phyloP scores from a whole-genome alignment of 1,140 invertebrate genomes.

The Orchestia grillus region DNA sequence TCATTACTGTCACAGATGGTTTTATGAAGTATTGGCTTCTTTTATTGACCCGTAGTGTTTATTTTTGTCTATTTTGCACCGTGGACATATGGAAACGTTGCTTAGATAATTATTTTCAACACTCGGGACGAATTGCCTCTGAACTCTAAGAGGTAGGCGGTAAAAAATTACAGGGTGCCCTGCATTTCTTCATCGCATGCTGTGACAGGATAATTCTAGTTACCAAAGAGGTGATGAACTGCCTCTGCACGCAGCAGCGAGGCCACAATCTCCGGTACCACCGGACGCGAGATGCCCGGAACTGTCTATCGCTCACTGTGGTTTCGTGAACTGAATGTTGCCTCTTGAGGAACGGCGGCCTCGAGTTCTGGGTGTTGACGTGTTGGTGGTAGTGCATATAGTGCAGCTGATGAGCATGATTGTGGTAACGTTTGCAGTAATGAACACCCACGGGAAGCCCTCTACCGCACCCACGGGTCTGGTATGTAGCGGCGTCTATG shows the following conservation, averaged over 20 bases:
- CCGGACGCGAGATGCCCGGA: not conserved
- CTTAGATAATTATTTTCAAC: too few relatives aligned
- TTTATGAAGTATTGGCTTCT: too few relatives aligned
- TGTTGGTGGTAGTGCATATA: slow-evolving; percentile 39
- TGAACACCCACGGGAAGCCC: slow-evolving; percentile 9
- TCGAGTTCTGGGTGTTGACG: not conserved
- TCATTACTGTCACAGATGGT: too few relatives aligned
- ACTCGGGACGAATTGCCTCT: too few relatives aligned
- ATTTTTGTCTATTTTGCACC: too few relatives aligned
- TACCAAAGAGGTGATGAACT: slow-evolving; percentile 17
- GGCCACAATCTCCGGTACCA: slow-evolving; percentile 32
- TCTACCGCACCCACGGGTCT: slow-evolving; percentile 11
- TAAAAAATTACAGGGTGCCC: too few relatives aligned
- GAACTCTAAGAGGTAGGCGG: too few relatives aligned
- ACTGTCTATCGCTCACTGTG: not conserved
- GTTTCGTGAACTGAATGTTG: not conserved
- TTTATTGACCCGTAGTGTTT: too few relatives aligned
- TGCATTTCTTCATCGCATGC: too few relatives aligned
- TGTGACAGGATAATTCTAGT: not conserved
- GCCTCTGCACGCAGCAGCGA: not conserved
- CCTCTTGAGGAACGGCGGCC: not conserved
- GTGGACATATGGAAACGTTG: too few relatives aligned
- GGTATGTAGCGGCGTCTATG: not conserved
- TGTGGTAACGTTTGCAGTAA: slow-evolving; percentile 41
- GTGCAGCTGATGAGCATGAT: slow-evolving; percentile 7